Evolutionary conservation across 1,140 invertebrate genomes (phyloP).

Genomic region (Lasaia peninsularis): DNA sequence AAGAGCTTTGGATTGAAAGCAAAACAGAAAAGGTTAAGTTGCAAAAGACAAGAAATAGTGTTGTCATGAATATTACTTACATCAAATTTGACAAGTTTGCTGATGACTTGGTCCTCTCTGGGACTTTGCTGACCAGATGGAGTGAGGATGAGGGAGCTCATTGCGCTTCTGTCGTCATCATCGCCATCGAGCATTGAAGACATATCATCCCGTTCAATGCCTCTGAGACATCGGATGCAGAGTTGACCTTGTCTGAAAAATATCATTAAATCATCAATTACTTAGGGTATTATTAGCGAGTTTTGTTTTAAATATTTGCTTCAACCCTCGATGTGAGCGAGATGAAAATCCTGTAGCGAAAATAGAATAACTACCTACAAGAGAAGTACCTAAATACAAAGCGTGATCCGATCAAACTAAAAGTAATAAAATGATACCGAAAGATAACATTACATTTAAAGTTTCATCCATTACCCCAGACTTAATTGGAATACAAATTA

Average conservation of each 20-base stretch:
- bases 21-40: slow-evolving; percentile 10
- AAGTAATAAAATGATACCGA: too few species aligned
- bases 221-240: slow-evolving; percentile 85
- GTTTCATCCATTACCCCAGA: too few species aligned
- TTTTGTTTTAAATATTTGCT: too few species aligned
- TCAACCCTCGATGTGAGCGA: too few species aligned
- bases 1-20: slow-evolving; percentile 11
- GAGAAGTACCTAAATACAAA: too few species aligned
- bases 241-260: slow-evolving; percentile 85
- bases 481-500: too few species aligned
- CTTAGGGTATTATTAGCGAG: background rate
- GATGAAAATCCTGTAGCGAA: too few species aligned
- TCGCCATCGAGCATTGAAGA: slow-evolving; percentile 84
- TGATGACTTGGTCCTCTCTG: slow-evolving; percentile 58
- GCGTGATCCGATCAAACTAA: too few species aligned
- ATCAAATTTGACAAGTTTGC: slow-evolving; percentile 71
- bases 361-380: too few species aligned
- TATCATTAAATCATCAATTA: background rate
- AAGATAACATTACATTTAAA: too few species aligned
- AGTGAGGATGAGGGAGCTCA: slow-evolving; percentile 79
- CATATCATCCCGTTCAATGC: slow-evolving; percentile 83
- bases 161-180: slow-evolving; percentile 84
- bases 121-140: slow-evolving; percentile 59
- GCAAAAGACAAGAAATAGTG: background rate
- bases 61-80: slow-evolving; percentile 38